Percentiles rank a stretch among this genome's conserved stretches.
Evolutionary conservation across 2,113 vertebrate genomes (phyloP).

Genomic region (Crotalus viridis): DNA sequence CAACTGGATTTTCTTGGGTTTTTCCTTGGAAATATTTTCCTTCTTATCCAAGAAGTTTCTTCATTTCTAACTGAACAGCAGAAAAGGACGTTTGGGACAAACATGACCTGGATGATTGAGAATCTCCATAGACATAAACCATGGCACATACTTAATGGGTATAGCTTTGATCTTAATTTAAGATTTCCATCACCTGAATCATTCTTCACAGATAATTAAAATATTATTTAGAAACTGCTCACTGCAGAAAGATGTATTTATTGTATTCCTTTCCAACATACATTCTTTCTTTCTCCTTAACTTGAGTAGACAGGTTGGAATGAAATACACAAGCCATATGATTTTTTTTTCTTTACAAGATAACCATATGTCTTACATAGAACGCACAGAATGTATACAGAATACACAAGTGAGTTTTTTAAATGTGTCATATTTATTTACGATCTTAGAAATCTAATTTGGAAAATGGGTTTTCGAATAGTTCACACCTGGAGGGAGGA

Average conservation of each 20-base stretch:
- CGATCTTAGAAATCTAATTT: slow-evolving; percentile 38
- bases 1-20: background rate
- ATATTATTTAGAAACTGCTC: background rate
- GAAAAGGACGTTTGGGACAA: background rate
- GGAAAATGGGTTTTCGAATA: slow-evolving; percentile 53
- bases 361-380: background rate
- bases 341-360: background rate
- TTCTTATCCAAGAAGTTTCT: background rate
- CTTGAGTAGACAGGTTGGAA: slow-evolving; percentile 18
- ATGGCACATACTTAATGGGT: background rate
- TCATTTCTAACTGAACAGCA: background rate
- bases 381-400: slow-evolving; percentile 18
- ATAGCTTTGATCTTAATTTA: background rate
- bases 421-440: slow-evolving; percentile 31
- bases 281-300: slow-evolving; percentile 26
- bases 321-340: slow-evolving; percentile 25
- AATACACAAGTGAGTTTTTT: slow-evolving; percentile 46
- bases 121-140: background rate
- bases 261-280: background rate
- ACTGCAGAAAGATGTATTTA: background rate
- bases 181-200: background rate
- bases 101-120: background rate
- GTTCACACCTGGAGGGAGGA: slow-evolving; percentile 44
- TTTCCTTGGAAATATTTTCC: background rate
- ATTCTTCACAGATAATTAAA: background rate